Conservation (phyloP, 2,888 invertebrate genomes). For the Drosophila kuntzei region DNA sequence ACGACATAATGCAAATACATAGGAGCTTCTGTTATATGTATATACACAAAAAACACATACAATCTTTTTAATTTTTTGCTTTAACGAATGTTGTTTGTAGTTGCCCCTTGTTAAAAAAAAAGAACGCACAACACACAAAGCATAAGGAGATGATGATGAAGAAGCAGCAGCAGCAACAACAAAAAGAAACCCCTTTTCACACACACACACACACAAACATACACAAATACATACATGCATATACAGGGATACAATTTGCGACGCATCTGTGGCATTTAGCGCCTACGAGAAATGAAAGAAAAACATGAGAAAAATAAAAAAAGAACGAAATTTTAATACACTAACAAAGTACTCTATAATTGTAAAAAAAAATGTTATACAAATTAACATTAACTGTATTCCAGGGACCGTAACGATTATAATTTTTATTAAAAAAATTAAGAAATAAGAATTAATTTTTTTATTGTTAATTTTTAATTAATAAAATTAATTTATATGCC, state of each 20-base stretch:
- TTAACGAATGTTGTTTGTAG: constrained; percentile 38
- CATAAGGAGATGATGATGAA: constrained; percentile 16
- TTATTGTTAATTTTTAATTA: no score
- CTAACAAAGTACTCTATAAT: no score
- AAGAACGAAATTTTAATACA: background rate
- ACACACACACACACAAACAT: constrained; percentile 17
- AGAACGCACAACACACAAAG: constrained; percentile 19
- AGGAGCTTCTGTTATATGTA: constrained; percentile 3
- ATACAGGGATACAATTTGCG: constrained; percentile 40
- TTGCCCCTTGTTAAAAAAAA: constrained; percentile 42
- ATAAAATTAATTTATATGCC: no score
- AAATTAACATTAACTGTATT: no score
- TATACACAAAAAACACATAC: constrained; percentile 3
- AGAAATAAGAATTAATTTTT: no score
- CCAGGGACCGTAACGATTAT: no score
- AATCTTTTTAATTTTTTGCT: constrained; percentile 20
- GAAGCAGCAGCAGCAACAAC: background rate
- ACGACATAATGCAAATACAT: constrained; percentile 38
- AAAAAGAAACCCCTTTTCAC: constrained; percentile 30
- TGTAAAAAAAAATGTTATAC: no score
- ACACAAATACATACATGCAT: background rate
- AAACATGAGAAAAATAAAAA: constrained; percentile 8
- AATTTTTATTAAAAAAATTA: no score
- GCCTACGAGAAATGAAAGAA: constrained; percentile 41
- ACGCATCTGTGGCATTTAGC: constrained; percentile 47